Evolutionary conservation across 2,797 vertebrate species (phyloP), one percentile per base, ranked within the genome.

Genomic region (Acanthopagrus latus): DNA sequence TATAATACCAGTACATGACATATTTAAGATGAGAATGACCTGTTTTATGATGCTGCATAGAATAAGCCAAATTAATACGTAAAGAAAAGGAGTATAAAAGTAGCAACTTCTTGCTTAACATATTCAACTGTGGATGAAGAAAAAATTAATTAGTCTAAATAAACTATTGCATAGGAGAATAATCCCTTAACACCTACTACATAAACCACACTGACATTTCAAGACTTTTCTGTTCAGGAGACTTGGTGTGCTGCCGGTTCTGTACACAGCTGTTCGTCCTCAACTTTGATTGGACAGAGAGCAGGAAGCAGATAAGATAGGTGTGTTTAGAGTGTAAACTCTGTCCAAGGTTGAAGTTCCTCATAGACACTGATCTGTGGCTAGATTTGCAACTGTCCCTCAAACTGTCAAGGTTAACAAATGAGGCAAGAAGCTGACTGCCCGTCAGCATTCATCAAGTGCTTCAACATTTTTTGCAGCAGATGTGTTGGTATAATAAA

Each of bases 261-360:
- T 57, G 29, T 20, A 20, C 38, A 41, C 20, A 3, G 38, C 63
- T 64, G 54, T 64, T 79, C 59, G 52, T 81, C 54, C 43, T 46
- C 51, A 20, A 1, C 46, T 80, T 25, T 82, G 74, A 86, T 83
- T 84, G 84, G 85, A 78, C 54, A 13, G 65, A 58, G 64, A 55
- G 59, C 13, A 81, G 64, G 81, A 86, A 74, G 47, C 69, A 74
- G 90, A 89, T 86, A 86, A 88, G 85, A 75, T 58, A 51, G 62
- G 33, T 33, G 38, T 90, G 86, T 88, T 89, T 88, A 25, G 78
- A 88, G 76, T 86, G 85, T 88, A 86, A 86, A 90, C 83, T 65
- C 2, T 65, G 72, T 62, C 43, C 57, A 85, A 74, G 82, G 84
- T 80, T 83, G 71, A 83, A 71, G 74, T 65, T 83, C 65, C 59